Conservation (phyloP, 2,888 invertebrate species). For the Melinopterus prodromus region DNA sequence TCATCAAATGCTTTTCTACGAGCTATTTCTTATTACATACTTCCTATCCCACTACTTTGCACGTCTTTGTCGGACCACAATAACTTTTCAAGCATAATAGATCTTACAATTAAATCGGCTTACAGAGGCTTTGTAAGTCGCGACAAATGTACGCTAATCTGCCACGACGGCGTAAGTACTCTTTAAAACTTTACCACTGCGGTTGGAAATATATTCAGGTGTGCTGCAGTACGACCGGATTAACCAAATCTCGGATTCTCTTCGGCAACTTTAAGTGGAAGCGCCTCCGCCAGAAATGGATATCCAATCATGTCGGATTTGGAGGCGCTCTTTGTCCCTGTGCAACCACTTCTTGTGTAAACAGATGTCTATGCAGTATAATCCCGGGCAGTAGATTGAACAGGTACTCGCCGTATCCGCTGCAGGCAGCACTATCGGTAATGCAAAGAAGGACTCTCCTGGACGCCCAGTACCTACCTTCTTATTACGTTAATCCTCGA, state of each 20-base stretch:
- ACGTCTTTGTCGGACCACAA: background rate
- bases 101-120: conserved; percentile 4
- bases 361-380: conserved; percentile 42
- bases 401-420: background rate
- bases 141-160: background rate
- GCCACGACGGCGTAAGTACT: background rate
- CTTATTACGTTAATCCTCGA: conserved; percentile 28
- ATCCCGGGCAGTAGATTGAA: conserved; percentile 35
- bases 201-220: background rate
- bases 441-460: background rate
- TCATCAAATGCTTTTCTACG: no score
- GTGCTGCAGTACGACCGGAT: conserved; percentile 29
- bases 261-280: conserved; percentile 42
- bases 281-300: conserved; percentile 42
- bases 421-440: background rate
- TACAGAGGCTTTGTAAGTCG: background rate
- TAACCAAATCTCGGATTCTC: conserved; percentile 45
- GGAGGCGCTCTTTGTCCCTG: conserved; percentile 39
- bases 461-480: conserved; percentile 9
- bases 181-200: background rate
- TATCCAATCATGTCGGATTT: conserved; percentile 48
- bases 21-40: no score
- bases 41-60: no score
- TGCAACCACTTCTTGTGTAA: conserved; percentile 42
- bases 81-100: background rate